Evolutionary conservation across 2,888 invertebrate species (phyloP), one percentile per base, ranked within the genome.

Genomic region (Agelastica alni): DNA sequence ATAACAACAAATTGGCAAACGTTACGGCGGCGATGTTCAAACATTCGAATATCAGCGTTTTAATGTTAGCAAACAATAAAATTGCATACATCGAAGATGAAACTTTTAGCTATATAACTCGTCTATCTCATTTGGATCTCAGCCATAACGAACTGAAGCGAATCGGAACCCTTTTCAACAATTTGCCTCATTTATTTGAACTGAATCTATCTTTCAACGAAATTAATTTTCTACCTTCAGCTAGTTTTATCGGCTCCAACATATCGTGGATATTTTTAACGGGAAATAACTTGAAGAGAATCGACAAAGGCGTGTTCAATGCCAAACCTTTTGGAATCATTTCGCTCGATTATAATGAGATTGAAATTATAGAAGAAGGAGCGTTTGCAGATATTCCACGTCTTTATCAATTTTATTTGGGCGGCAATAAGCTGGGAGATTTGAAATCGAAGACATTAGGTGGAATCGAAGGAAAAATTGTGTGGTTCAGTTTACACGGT

Each of bases 401-500:
- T 6, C 10, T 39, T 4, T 12, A 6, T 3, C 10, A 17, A 2
- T 20, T 37, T 2, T 18, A 37, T n/a, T 18, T 37, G 4, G 37
- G 37, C 4, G 18, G 6, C 17, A 37, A 37, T 10, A 37, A 37
- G 18, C n/a, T 37, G 17, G 37, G 37, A 4, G 18, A 37, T 37
- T 10, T 37, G 1, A 37, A 17, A 10, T 4, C 2, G 3, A 2
- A n/a, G n/a, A 18, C 37, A 4, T 1, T 37, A 18, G 37, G 37
- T 18, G 10, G n/a, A 18, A 17, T 37, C 1, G 6, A 37, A 4
- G 18, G 18, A 7, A 20, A 10, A 20, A 18, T 18, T 2, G 17
- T 37, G 18, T 17, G 18, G 5, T 20, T 37, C 2, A 37, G 18
- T 37, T 12, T 37, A 3, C n/a, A 37, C 6, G 20, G 18, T 7